Percentiles rank a stretch among this genome's conserved stretches.
Conservation (phyloP, 2,888 invertebrate genomes). For the Spicauda simplicius region DNA sequence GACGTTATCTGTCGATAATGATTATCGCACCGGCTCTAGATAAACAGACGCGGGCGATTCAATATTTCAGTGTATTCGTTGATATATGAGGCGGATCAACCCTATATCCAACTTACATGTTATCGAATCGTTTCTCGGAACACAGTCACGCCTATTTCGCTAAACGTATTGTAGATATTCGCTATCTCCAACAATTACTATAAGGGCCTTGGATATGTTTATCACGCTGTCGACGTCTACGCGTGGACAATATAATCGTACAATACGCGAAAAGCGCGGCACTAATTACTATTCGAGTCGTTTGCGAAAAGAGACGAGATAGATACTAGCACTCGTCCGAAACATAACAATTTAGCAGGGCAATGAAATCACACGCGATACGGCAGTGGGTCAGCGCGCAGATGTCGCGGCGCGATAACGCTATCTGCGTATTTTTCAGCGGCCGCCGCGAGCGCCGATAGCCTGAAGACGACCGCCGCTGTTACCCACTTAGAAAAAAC, state of each 20-base stretch:
- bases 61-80: constrained; percentile 15
- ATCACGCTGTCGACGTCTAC: neutral
- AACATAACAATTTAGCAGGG: neutral
- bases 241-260: too few species aligned
- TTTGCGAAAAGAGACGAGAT: neutral
- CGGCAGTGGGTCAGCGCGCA: constrained; percentile 37
- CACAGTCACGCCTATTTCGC: neutral
- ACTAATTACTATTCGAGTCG: neutral
- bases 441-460: constrained; percentile 6
- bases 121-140: neutral
- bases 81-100: constrained; percentile 14
- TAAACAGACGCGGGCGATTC: constrained; percentile 38
- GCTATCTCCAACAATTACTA: neutral
- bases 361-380: constrained; percentile 21
- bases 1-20: constrained; percentile 15
- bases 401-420: constrained; percentile 20
- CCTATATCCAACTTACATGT: constrained; percentile 7
- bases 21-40: constrained; percentile 21
- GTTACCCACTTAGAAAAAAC: neutral
- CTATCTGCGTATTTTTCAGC: constrained; percentile 17
- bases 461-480: neutral
- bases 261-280: too few species aligned
- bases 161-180: neutral
- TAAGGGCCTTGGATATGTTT: neutral
- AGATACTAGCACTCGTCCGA: neutral